Evolutionary conservation across 2,888 invertebrate genomes (phyloP).

Genomic region (Sipha maydis): DNA sequence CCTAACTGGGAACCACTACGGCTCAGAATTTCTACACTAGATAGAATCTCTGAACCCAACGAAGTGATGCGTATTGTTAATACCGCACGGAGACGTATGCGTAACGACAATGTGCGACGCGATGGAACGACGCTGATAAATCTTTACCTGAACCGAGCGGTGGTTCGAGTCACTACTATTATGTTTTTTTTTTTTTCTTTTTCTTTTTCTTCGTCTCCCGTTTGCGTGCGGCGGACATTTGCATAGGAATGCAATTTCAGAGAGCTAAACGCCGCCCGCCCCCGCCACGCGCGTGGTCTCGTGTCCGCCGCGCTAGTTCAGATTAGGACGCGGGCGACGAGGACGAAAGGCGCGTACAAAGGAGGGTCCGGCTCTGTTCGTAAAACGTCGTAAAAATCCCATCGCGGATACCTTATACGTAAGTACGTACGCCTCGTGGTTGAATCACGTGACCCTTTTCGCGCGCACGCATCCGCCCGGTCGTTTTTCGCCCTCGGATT

Average conservation of each 20-base stretch:
- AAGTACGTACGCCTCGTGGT: no score
- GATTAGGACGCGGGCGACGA: no score
- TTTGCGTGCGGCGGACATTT: background rate
- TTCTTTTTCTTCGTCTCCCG: no score
- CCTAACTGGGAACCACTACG: no score
- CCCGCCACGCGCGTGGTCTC: background rate
- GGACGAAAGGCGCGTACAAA: no score
- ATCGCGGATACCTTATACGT: no score
- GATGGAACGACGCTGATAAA: background rate
- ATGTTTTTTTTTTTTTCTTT: background rate
- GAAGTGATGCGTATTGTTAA: no score
- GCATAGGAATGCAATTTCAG: slow-evolving; percentile 10
- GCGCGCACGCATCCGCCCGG: no score
- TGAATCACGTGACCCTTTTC: no score
- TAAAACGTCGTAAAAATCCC: background rate
- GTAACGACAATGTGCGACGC: background rate
- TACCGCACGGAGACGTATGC: no score
- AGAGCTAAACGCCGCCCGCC: background rate
- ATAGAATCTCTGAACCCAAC: no score
- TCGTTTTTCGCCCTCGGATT: slow-evolving; percentile 5
- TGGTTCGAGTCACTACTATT: background rate
- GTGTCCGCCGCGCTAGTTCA: background rate
- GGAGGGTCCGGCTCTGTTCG: background rate
- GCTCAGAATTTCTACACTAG: no score
- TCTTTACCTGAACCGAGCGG: background rate